Conservation (phyloP, 2,113 vertebrate genomes). For the Antechinus stuartii region DNA sequence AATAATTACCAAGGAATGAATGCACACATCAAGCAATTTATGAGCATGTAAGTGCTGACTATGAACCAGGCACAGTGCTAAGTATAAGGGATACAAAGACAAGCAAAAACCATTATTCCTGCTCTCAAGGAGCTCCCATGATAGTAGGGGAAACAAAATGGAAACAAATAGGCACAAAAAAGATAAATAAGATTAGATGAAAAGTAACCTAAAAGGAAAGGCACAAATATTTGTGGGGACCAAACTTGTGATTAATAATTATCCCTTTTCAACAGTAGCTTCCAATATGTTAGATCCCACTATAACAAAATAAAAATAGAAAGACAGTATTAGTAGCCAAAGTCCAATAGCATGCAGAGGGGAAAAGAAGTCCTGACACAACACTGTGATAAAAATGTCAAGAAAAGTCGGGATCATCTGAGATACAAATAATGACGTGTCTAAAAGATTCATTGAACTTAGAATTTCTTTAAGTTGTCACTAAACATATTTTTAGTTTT, state of each 20-base stretch:
- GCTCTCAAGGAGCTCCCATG: too few relatives aligned
- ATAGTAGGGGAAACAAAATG: too few relatives aligned
- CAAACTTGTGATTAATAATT: too few relatives aligned
- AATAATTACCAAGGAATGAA: background rate
- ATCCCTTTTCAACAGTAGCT: too few relatives aligned
- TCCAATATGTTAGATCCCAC: too few relatives aligned
- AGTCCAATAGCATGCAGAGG: background rate
- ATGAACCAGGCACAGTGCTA: background rate
- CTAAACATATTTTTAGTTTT: constrained; percentile 60
- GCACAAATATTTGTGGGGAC: background rate
- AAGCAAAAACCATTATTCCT: background rate
- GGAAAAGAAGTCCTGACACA: background rate
- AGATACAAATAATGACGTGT: constrained; percentile 56
- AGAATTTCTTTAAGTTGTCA: constrained; percentile 53
- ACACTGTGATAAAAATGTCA: background rate
- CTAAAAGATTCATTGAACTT: constrained; percentile 52
- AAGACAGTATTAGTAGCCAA: too few relatives aligned
- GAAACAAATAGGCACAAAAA: too few relatives aligned
- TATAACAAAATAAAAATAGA: too few relatives aligned
- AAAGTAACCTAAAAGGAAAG: background rate
- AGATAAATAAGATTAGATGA: background rate
- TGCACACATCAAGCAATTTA: background rate
- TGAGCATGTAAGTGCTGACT: background rate
- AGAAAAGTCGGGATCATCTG: constrained; percentile 14
- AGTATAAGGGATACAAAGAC: background rate